These are phyloP conservation scores for Creontiades dilutus DNA, from an alignment of 2,888 invertebrate genomes.

Conservation along the genomic window DNA sequence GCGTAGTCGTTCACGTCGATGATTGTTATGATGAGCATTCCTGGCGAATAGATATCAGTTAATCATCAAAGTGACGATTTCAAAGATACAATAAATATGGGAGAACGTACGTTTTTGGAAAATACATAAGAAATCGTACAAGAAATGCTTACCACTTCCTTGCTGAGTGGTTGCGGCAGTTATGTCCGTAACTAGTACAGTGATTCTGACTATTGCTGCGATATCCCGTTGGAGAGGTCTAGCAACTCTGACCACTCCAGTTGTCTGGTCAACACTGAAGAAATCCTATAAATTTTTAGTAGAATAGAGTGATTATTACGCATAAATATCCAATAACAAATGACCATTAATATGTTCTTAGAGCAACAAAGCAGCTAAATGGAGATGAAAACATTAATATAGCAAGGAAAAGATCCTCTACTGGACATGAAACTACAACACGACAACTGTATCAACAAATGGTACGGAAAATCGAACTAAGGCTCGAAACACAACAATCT, in stretches of 20 bases:
- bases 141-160: constrained; percentile 83
- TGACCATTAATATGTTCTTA: too few relatives aligned
- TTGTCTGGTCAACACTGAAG: constrained; percentile 83
- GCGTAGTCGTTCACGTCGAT: constrained; percentile 82
- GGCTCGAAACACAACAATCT: too few relatives aligned
- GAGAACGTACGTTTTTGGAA: too few relatives aligned
- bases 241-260: constrained; percentile 83
- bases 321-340: too few relatives aligned
- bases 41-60: constrained; percentile 78
- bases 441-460: too few relatives aligned
- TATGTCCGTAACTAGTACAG: constrained; percentile 89
- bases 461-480: too few relatives aligned
- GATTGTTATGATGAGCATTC: constrained; percentile 82
- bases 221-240: constrained; percentile 83
- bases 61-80: background rate
- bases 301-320: background rate
- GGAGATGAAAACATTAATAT: too few relatives aligned
- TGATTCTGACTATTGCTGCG: constrained; percentile 88
- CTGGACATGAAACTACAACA: too few relatives aligned
- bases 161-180: constrained; percentile 88
- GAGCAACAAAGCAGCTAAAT: too few relatives aligned
- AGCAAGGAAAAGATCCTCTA: too few relatives aligned
- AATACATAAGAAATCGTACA: background rate
- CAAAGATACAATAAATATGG: too few relatives aligned
- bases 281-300: constrained; percentile 79